Percentiles rank a stretch among this genome's conserved stretches.
phyloP scores from a whole-genome alignment of 2,888 invertebrate genomes.

The Acrobasis consociella region DNA sequence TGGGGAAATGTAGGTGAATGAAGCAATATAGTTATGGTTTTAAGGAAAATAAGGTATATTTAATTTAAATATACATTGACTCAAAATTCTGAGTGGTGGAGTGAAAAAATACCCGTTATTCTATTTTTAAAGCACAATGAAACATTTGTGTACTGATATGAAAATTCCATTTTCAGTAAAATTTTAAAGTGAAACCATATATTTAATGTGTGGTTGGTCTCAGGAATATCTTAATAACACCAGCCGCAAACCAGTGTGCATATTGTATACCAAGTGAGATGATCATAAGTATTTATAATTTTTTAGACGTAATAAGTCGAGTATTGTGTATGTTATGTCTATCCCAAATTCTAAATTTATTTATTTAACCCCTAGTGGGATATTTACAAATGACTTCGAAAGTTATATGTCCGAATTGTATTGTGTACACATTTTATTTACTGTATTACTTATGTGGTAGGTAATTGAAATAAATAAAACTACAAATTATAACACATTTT shows the following conservation, averaged over 20 bases:
- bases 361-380: conserved; percentile 22
- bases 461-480: too few species aligned
- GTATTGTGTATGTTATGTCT: conserved; percentile 38
- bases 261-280: conserved; percentile 35
- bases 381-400: conserved; percentile 20
- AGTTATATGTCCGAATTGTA: conserved; percentile 24
- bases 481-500: too few species aligned
- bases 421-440: not conserved
- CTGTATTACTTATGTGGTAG: too few species aligned
- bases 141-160: too few species aligned
- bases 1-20: conserved; percentile 17
- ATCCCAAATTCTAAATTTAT: conserved; percentile 37
- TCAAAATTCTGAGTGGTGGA: too few species aligned
- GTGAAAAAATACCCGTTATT: too few species aligned
- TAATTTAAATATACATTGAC: not conserved
- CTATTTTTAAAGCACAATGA: too few species aligned
- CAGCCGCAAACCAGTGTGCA: conserved; percentile 30
- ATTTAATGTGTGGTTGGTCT: not conserved
- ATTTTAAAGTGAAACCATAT: not conserved
- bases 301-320: conserved; percentile 36
- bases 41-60: conserved; percentile 5
- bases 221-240: not conserved
- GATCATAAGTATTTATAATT: conserved; percentile 29
- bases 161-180: not conserved
- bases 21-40: conserved; percentile 11